Evolutionary conservation across 2,888 invertebrate genomes (phyloP).

Genomic region (Xanthia icteritia): DNA sequence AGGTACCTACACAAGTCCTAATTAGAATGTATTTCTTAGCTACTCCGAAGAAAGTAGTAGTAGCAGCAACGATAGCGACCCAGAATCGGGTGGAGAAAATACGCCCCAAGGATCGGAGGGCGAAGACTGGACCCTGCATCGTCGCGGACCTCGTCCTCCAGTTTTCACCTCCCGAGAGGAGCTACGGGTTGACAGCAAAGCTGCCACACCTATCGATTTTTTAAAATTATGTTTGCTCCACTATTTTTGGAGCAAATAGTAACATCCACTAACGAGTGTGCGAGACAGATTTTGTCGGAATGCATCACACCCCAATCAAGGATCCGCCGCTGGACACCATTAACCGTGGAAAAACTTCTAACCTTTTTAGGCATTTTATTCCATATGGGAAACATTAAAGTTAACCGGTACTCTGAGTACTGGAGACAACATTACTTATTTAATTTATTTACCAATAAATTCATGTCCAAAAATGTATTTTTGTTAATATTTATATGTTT

Average conservation of each 20-base stretch:
- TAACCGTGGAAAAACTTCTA: background rate
- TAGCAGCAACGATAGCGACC: no score
- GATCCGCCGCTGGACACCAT: no score
- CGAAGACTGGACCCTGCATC: no score
- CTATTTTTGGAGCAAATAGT: background rate
- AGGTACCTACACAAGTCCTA: background rate
- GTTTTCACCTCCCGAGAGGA: no score
- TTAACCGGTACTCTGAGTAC: background rate
- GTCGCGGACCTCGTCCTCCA: no score
- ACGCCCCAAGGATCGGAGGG: no score
- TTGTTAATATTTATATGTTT: conserved; percentile 1
- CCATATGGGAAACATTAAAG: background rate
- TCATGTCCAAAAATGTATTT: background rate
- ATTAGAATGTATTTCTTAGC: no score
- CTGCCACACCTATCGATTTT: no score
- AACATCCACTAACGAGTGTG: background rate
- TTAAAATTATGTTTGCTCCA: background rate
- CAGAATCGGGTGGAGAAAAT: no score
- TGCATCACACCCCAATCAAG: background rate
- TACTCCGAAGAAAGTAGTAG: no score
- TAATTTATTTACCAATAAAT: background rate
- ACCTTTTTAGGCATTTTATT: background rate
- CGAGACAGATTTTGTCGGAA: background rate
- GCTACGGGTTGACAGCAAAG: no score
- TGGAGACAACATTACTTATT: background rate